Base-by-base conservation (phyloP, 2,113 vertebrate genomes). In the Dinomys branickii region DNA sequence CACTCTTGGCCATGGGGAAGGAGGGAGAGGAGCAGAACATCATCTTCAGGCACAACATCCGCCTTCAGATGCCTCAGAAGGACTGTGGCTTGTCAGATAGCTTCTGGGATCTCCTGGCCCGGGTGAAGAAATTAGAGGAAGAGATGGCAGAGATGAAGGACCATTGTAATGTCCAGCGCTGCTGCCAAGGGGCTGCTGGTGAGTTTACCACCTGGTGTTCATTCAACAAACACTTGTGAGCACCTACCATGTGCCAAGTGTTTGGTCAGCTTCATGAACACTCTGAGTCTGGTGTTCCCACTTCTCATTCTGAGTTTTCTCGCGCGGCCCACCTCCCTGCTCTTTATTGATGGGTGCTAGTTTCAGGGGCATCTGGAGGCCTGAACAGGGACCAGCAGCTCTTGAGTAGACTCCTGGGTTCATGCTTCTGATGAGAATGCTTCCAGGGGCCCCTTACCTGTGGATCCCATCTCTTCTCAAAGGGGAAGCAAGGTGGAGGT, bases 41-140 rank as follows among this genome's bases (percentile, higher is more conserved):
- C 19, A 97, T 99, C 95, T 99, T 99, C 93, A 99, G 98, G 97
- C 99, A 99, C 98, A 99, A 99, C 91, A 99, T 99, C 85, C 97
- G 47, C 35, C 98, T 99, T 59, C 98, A 99, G 58, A 88, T 98
- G 0, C 98, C 98, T 0, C 98, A 96, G 89, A 99, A 98, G 92
- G 98, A 98, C 96, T 99, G 99, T 11, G 98, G 97, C 56, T 98
- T 98, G 88, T 98, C 98, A 0, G 98, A 98, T 54, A 98, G 97
- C 7, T 71, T 99, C 84, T 99, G 98, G 94, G 97, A 97, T 52
- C 98, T 99, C 50, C 63, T 99, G 95, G 99, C 99, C 97, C 98
- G 99, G 81, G 90, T 99, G 88, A 99, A 99, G 85, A 99, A 99
- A 94, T 97, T 99, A 93, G 99, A 99, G 96, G 98, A 99, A 85